Evolutionary conservation across 1,140 invertebrate genomes (phyloP).

Genomic region (Pachyrhynchus sulphureomaculatus): DNA sequence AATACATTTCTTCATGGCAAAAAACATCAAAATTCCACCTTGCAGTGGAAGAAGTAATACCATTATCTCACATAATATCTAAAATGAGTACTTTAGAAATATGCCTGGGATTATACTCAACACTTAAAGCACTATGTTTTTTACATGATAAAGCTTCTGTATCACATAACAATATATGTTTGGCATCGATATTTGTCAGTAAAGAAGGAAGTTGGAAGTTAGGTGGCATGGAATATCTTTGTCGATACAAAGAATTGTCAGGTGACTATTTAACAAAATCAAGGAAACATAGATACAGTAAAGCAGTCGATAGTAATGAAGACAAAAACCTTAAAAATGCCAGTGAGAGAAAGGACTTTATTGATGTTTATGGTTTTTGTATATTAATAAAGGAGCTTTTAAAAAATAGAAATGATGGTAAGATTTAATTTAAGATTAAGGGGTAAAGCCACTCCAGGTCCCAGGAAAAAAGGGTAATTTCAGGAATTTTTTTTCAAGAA

Average conservation of each 20-base stretch:
- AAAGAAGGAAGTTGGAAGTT: constrained; percentile 81
- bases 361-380: constrained; percentile 82
- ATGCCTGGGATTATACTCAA: constrained; percentile 74
- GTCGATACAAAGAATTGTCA: constrained; percentile 67
- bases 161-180: constrained; percentile 80
- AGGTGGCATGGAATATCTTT: constrained; percentile 77
- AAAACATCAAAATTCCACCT: constrained; percentile 71
- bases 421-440: not conserved
- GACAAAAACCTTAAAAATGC: constrained; percentile 54
- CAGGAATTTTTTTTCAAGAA: not conserved
- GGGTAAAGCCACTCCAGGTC: not conserved
- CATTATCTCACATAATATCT: constrained; percentile 61
- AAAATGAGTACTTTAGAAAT: constrained; percentile 71
- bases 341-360: constrained; percentile 55
- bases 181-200: constrained; percentile 77
- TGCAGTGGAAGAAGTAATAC: constrained; percentile 74
- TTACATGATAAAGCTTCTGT: constrained; percentile 73
- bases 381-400: constrained; percentile 75
- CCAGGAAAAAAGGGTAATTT: too few species aligned
- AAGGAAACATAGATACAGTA: constrained; percentile 63
- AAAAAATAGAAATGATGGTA: constrained; percentile 61
- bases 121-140: constrained; percentile 75
- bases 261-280: constrained; percentile 67
- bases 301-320: constrained; percentile 71
- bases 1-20: constrained; percentile 77